A percentile compares a stretch with the other conserved stretches of the same genome.
These are phyloP conservation scores for Echinops telfairi DNA, from an alignment of 2,113 vertebrate genomes.

Conservation along the genomic window DNA sequence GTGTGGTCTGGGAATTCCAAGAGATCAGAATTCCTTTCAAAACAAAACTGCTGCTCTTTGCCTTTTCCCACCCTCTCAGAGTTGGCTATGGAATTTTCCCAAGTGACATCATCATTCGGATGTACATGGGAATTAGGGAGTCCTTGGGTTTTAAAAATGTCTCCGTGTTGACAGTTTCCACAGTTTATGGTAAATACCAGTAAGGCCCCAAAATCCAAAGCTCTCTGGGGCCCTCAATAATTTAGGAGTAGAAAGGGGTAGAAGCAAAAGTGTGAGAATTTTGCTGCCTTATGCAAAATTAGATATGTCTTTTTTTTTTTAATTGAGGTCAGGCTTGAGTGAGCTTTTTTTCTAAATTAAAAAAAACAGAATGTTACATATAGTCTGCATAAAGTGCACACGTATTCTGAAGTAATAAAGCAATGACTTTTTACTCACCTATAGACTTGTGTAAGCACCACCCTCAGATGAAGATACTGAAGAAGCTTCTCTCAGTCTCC, in stretches of 20 bases:
- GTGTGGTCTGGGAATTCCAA: not conserved
- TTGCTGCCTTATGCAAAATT: not conserved
- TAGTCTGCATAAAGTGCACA: not conserved
- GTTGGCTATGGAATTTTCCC: constrained; percentile 43
- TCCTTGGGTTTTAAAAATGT: constrained; percentile 18
- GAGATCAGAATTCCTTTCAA: constrained; percentile 21
- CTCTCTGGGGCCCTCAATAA: constrained; percentile 1
- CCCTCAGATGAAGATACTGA: not conserved
- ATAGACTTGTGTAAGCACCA: not conserved
- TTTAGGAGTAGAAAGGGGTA: constrained; percentile 15
- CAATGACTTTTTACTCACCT: constrained; percentile 1
- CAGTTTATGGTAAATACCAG: not conserved
- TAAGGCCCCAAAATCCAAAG: not conserved
- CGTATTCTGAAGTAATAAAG: constrained; percentile 2
- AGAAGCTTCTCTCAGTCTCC: not conserved
- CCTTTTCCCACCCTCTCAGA: constrained; percentile 17
- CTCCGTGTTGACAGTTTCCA: not conserved
- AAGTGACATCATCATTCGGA: not conserved
- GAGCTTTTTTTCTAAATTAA: not conserved
- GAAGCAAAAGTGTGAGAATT: not conserved
- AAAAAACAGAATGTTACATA: too few relatives aligned
- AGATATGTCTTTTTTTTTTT: not conserved
- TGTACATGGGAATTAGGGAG: not conserved
- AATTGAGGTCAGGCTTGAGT: too few relatives aligned
- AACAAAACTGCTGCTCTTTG: constrained; percentile 21